These are phyloP conservation scores for Colaptes auratus DNA, from an alignment of 2,113 vertebrate species.

Conservation along the genomic window DNA sequence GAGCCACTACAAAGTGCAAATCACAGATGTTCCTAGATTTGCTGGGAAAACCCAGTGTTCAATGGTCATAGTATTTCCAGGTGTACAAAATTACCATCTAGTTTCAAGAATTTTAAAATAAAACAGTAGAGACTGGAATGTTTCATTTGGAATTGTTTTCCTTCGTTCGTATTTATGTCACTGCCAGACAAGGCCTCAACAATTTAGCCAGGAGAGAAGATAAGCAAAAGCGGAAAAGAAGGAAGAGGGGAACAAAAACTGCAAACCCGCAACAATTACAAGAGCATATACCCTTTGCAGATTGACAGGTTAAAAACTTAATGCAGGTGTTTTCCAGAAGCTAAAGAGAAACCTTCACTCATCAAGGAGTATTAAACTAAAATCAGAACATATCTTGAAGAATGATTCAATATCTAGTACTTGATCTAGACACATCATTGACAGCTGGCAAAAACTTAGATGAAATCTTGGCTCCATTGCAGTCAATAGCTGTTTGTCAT, in stretches of 20 bases:
- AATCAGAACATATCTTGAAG: background rate
- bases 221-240: background rate
- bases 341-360: background rate
- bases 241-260: background rate
- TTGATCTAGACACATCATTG: background rate
- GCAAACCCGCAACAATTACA: background rate
- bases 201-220: background rate
- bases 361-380: background rate
- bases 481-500: background rate
- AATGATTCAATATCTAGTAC: background rate
- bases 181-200: background rate
- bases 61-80: background rate
- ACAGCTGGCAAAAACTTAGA: background rate
- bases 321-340: background rate
- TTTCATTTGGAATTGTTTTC: background rate
- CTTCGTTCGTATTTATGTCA: background rate
- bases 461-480: background rate
- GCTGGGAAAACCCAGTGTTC: background rate
- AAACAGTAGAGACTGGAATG: background rate
- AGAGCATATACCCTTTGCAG: background rate
- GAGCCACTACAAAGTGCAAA: background rate
- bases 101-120: background rate
- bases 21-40: background rate
- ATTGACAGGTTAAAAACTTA: background rate
- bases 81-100: background rate